Conservation (phyloP, 2,113 vertebrate genomes). For the Progne subis region DNA sequence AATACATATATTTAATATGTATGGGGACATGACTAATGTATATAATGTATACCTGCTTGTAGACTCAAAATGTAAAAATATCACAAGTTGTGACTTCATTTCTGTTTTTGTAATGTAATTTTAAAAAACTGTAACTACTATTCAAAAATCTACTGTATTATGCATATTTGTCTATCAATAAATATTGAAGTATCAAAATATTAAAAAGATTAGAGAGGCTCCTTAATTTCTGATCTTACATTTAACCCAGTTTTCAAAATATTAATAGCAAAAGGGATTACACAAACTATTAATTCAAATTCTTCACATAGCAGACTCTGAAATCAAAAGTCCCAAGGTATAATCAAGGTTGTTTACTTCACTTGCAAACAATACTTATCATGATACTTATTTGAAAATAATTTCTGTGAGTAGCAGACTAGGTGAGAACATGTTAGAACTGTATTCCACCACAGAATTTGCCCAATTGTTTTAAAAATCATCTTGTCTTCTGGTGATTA, state of each 20-base stretch:
- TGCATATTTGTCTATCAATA: slow-evolving; percentile 23
- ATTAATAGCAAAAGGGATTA: slow-evolving; percentile 8
- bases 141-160: not conserved
- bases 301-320: not conserved
- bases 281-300: slow-evolving; percentile 31
- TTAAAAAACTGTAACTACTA: not conserved
- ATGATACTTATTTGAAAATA: not conserved
- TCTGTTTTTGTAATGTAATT: not conserved
- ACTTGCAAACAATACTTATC: not conserved
- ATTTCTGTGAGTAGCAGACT: not conserved
- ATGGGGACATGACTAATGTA: not conserved
- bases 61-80: not conserved
- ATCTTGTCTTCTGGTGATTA: not conserved
- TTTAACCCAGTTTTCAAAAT: slow-evolving; percentile 38
- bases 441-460: not conserved
- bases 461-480: not conserved
- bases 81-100: not conserved
- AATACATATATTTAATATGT: not conserved
- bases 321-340: slow-evolving; percentile 2
- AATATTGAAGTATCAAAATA: slow-evolving; percentile 38
- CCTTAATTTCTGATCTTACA: slow-evolving; percentile 9
- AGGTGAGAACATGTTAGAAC: not conserved
- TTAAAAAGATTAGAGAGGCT: slow-evolving; percentile 4
- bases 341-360: not conserved
- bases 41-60: not conserved